Evolutionary conservation across 2,888 invertebrate species (phyloP).

Genomic region (Yponomeuta cagnagella): DNA sequence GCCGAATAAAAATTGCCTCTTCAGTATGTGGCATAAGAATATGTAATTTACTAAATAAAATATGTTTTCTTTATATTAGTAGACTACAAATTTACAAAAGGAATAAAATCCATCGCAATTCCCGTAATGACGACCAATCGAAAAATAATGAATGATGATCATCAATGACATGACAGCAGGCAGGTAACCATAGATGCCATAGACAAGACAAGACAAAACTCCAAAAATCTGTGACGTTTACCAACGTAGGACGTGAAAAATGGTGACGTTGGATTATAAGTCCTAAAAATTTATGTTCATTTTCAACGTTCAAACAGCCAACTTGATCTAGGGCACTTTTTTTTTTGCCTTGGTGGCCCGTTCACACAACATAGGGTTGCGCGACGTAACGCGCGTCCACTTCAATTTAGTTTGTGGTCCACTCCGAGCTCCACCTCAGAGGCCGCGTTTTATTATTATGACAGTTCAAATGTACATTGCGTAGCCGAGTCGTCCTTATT

Average conservation of each 20-base stretch:
- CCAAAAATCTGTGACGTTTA: background rate
- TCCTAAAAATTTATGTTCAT: too few relatives aligned
- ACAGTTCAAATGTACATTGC: too few relatives aligned
- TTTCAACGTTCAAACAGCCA: too few relatives aligned
- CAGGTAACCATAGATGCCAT: conserved; percentile 8
- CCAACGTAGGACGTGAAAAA: background rate
- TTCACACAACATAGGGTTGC: too few relatives aligned
- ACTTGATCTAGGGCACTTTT: too few relatives aligned
- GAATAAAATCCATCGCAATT: background rate
- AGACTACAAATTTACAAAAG: conserved; percentile 5
- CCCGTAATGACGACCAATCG: conserved; percentile 20
- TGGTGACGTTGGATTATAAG: too few relatives aligned
- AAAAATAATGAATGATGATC: conserved; percentile 2
- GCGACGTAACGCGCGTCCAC: too few relatives aligned
- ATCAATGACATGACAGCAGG: background rate
- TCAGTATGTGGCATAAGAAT: conserved; percentile 5
- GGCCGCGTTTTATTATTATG: too few relatives aligned
- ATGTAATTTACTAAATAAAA: background rate
- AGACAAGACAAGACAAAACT: conserved; percentile 16
- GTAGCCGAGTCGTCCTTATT: too few relatives aligned
- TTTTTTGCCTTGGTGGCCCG: too few relatives aligned
- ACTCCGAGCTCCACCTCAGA: too few relatives aligned
- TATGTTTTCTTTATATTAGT: background rate
- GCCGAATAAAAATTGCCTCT: background rate
- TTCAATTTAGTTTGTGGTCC: too few relatives aligned